phyloP scores from a whole-genome alignment of 1,140 invertebrate genomes.

The Heliconius hewitsoni region DNA sequence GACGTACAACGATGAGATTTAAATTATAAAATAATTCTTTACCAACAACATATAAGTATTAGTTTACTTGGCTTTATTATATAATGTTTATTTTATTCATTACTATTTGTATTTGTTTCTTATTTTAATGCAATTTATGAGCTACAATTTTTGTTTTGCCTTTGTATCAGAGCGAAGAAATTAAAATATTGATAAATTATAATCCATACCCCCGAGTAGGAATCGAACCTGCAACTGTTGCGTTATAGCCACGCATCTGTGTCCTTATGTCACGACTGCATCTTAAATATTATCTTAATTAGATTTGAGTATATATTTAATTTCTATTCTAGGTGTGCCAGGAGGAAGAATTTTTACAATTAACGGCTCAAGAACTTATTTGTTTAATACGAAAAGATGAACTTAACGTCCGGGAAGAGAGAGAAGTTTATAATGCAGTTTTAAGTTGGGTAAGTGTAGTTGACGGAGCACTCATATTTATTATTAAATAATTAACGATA shows the following conservation, averaged over 20 bases:
- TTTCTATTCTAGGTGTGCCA: conserved; percentile 86
- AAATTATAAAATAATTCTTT: conserved; percentile 4
- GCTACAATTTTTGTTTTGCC: background rate
- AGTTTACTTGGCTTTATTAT: background rate
- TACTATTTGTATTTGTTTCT: background rate
- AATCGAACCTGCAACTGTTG: too few relatives aligned
- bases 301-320: conserved; percentile 11
- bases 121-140: background rate
- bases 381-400: conserved; percentile 92
- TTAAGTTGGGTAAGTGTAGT: conserved; percentile 88
- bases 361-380: conserved; percentile 90
- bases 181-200: too few relatives aligned
- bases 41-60: background rate
- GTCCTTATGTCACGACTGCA: too few relatives aligned
- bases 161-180: too few relatives aligned
- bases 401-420: conserved; percentile 93
- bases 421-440: conserved; percentile 95
- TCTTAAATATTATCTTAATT: too few relatives aligned
- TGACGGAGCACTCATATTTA: too few relatives aligned
- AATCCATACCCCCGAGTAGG: too few relatives aligned
- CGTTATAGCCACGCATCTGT: too few relatives aligned
- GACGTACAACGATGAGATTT: conserved; percentile 1
- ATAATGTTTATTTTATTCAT: background rate
- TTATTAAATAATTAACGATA: too few relatives aligned
- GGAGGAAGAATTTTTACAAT: conserved; percentile 94